Evolutionary conservation across 2,797 vertebrate genomes (phyloP).

Genomic region (Novumbra hubbsi): DNA sequence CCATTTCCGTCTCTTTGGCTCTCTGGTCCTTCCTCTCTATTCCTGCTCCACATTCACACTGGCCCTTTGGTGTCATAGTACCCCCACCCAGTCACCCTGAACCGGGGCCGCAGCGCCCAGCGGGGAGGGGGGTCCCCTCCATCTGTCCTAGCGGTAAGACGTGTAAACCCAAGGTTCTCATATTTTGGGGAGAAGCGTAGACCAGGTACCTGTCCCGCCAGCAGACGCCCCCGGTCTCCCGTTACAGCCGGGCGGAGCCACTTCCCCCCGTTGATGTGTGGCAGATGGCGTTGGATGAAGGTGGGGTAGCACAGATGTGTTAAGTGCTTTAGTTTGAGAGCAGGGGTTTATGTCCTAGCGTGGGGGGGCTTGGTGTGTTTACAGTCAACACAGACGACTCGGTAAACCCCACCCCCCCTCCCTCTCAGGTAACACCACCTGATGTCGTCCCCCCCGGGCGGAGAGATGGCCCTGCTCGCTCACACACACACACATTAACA

Average conservation of each 20-base stretch:
- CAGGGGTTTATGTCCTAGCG: neutral
- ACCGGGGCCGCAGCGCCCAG: slow-evolving; percentile 48
- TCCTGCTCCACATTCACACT: slow-evolving; percentile 27
- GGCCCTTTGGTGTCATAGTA: slow-evolving; percentile 20
- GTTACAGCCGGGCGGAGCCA: neutral
- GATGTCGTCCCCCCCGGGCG: neutral
- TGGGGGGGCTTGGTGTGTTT: slow-evolving; percentile 57
- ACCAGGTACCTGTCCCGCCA: neutral
- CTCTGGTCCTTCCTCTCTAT: slow-evolving; percentile 40
- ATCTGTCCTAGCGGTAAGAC: slow-evolving; percentile 57
- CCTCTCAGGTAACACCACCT: neutral
- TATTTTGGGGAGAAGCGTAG: neutral
- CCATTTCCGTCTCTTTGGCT: neutral
- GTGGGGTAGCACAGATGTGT: slow-evolving; percentile 70
- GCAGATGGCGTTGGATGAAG: slow-evolving; percentile 64
- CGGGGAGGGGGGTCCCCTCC: slow-evolving; percentile 40
- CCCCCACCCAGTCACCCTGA: slow-evolving; percentile 49
- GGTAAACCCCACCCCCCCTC: neutral
- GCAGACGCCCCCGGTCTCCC: neutral
- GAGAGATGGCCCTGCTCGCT: neutral
- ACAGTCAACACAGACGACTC: slow-evolving; percentile 74
- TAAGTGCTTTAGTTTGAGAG: slow-evolving; percentile 67
- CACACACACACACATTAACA: slow-evolving; percentile 8
- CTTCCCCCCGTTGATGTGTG: slow-evolving; percentile 7
- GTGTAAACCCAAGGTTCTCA: neutral